Percentiles rank a stretch among this genome's conserved stretches.
Evolutionary conservation across 1,140 invertebrate species (phyloP).

Genomic region (Drosophila teissieri): DNA sequence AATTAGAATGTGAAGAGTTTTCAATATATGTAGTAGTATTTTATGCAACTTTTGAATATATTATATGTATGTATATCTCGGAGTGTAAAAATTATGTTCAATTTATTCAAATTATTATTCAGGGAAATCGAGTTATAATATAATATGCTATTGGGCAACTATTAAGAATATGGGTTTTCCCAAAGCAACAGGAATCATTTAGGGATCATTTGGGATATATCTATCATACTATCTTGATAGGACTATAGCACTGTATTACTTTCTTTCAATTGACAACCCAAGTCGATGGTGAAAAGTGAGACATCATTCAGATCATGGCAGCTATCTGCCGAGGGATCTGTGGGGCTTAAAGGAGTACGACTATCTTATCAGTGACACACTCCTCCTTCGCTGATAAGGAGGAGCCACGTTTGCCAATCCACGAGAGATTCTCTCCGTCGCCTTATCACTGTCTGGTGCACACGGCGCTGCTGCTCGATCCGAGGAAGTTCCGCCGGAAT

Average conservation of each 20-base stretch:
- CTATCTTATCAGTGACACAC: constrained; percentile 52
- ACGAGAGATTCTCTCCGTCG: not conserved
- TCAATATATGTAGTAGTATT: no score
- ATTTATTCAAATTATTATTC: no score
- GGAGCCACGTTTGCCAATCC: constrained; percentile 10
- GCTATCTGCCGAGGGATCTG: constrained; percentile 13
- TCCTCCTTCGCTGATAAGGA: constrained; percentile 33
- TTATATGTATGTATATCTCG: no score
- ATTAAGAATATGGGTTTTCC: no score
- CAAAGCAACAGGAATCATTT: no score
- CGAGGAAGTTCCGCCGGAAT: constrained; percentile 38
- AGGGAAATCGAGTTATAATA: no score
- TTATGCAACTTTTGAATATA: no score
- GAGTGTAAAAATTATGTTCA: no score
- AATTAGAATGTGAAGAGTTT: no score
- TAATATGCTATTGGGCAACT: no score
- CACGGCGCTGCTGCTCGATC: constrained; percentile 38
- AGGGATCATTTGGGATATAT: not conserved
- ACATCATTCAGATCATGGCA: constrained; percentile 6
- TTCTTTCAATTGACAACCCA: not conserved
- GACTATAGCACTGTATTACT: no score
- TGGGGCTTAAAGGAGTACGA: constrained; percentile 11
- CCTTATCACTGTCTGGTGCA: constrained; percentile 52
- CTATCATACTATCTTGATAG: no score
- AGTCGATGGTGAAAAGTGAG: not conserved